Evolutionary conservation across 2,797 vertebrate genomes (phyloP), one percentile per base, ranked within the genome.

Genomic region (Coccyzus lansbergi): DNA sequence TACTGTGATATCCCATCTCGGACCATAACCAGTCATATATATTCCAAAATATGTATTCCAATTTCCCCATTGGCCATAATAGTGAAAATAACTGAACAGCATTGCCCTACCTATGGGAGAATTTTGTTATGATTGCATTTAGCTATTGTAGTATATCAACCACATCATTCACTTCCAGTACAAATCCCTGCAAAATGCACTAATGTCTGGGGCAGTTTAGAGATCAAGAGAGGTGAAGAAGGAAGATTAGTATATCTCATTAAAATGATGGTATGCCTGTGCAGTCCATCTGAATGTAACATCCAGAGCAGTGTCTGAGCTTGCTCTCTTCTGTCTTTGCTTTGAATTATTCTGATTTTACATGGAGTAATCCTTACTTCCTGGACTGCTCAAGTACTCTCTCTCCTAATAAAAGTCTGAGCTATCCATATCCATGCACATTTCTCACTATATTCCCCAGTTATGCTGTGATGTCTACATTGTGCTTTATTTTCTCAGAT

Each of bases 1-100:
- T 90, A 90, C 63, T 83, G 34, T 56, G 85, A 75, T 94, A 91
- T 55, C 34, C 65, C 55, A 22, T 80, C 76, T 69, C 69, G 85
- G 65, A 78, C 55, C 51, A 56, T 36, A 91, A 80, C 91, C 92
- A 93, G 81, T 83, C 1, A 0, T 34, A 78, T 60, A 52, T 86
- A 83, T 88, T 95, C 44, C 51, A 72, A 83, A 94, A 88, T 51
- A 79, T 38, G 38, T 9, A 38, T 38, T 38, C 38, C 38, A 58
- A 94, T 94, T 95, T 95, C 62, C 76, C 87, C 16, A 29, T 71
- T 91, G 91, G 31, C 69, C 13, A 20, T 83, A 81, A 53, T 36
- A 93, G 76, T 65, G 71, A 92, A 87, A 95, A 69, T 83, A 95
- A 72, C 72, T 52, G 62, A 88, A 65, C 75, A 81, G 42, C 63